Conservation (phyloP, 2,888 invertebrate genomes). For the Parnassius glacialis region DNA sequence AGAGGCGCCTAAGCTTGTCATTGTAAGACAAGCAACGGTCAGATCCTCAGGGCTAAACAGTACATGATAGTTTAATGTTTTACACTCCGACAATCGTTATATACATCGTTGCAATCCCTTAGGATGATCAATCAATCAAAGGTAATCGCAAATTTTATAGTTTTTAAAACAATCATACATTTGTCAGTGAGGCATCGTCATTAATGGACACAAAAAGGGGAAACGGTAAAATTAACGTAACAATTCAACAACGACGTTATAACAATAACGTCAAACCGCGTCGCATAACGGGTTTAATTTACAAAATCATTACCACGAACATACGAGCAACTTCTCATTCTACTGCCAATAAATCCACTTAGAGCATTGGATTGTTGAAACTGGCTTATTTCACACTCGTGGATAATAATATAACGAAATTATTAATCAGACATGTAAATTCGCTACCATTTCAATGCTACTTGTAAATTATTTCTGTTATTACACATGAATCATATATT, state of each 20-base stretch:
- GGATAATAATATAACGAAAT: conserved; percentile 49
- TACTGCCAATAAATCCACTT: conserved; percentile 55
- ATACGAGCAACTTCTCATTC: conserved; percentile 47
- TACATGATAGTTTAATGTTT: conserved; percentile 29
- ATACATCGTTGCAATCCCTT: conserved; percentile 13
- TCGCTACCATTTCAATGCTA: conserved; percentile 42
- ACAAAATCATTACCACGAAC: conserved; percentile 55
- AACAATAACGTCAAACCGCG: conserved; percentile 46
- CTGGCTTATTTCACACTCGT: conserved; percentile 38
- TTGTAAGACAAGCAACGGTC: conserved; percentile 42
- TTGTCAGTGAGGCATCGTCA: conserved; percentile 39
- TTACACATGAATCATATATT: conserved; percentile 30
- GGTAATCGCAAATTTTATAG: conserved; percentile 13
- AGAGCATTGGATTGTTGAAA: conserved; percentile 44
- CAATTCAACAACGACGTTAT: conserved; percentile 37
- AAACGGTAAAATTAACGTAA: conserved; percentile 45
- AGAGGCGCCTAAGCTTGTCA: conserved; percentile 45
- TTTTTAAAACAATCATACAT: conserved; percentile 27
- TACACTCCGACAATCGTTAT: conserved; percentile 26
- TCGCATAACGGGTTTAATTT: conserved; percentile 53
- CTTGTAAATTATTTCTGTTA: conserved; percentile 31
- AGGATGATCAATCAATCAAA: conserved; percentile 20
- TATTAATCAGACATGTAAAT: conserved; percentile 65
- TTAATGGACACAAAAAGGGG: conserved; percentile 50
- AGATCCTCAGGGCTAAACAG: conserved; percentile 37